These are phyloP conservation scores for Seriola quinqueradiata DNA, from an alignment of 2,113 vertebrate species.

Conservation along the genomic window DNA sequence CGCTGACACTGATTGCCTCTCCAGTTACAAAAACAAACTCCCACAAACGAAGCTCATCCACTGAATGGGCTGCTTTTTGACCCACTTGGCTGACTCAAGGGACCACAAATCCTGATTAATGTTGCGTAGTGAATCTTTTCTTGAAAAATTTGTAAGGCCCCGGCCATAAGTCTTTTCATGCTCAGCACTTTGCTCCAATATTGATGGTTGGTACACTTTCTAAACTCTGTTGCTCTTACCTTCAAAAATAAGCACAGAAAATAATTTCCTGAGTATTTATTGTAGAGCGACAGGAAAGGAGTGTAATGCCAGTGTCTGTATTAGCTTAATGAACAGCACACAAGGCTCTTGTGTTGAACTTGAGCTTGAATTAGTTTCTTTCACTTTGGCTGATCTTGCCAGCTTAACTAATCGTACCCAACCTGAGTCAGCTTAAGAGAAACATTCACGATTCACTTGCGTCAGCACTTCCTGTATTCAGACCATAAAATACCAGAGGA, in stretches of 20 bases:
- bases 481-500: slow-evolving; percentile 16
- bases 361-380: slow-evolving; percentile 22
- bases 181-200: slow-evolving; percentile 41
- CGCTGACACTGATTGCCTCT: slow-evolving; percentile 48
- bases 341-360: slow-evolving; percentile 11
- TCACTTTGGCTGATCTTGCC: slow-evolving; percentile 32
- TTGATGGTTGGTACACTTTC: slow-evolving; percentile 16
- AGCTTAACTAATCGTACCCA: slow-evolving; percentile 57
- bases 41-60: slow-evolving; percentile 44
- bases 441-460: slow-evolving; percentile 47
- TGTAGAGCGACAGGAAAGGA: not conserved
- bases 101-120: slow-evolving; percentile 58
- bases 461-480: slow-evolving; percentile 54
- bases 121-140: slow-evolving; percentile 51
- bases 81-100: slow-evolving; percentile 61
- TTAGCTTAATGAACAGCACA: slow-evolving; percentile 2
- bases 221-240: slow-evolving; percentile 17
- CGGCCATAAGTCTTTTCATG: not conserved
- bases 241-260: not conserved
- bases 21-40: slow-evolving; percentile 57
- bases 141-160: not conserved
- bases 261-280: slow-evolving; percentile 5
- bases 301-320: not conserved
- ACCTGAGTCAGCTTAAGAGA: slow-evolving; percentile 65
- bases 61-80: slow-evolving; percentile 57